Percentiles rank a stretch among this genome's conserved stretches.
These are phyloP conservation scores for Glyphotaelius pellucidus DNA, from an alignment of 2,888 invertebrate species.

Conservation along the genomic window DNA sequence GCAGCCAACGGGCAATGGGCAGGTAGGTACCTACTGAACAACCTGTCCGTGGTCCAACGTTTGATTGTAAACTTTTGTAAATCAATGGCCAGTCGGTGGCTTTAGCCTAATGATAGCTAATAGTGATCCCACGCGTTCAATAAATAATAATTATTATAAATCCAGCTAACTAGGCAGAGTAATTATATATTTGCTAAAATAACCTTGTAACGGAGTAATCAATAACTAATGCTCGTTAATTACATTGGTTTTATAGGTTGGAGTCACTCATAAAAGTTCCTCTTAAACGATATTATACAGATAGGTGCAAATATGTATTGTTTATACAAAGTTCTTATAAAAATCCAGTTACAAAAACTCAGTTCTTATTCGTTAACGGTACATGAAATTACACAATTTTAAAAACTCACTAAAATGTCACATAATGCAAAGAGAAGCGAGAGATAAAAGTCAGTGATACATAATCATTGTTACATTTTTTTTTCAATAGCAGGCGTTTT, in stretches of 20 bases:
- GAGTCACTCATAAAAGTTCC: background rate
- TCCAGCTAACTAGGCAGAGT: background rate
- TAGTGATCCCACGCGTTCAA: slow-evolving; percentile 39
- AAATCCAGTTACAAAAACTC: no score
- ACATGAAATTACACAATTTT: no score
- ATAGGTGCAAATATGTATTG: background rate
- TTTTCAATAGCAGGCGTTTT: no score
- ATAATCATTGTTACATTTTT: no score
- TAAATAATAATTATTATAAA: background rate
- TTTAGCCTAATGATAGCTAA: background rate
- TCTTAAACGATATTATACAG: background rate
- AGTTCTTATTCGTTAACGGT: no score
- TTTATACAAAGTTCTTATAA: no score
- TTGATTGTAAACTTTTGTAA: slow-evolving; percentile 38
- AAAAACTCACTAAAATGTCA: no score
- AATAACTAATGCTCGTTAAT: background rate
- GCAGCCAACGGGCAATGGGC: slow-evolving; percentile 34
- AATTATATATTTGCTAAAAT: background rate
- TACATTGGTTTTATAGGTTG: background rate
- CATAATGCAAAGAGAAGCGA: no score
- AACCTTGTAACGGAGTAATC: background rate
- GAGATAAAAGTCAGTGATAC: no score
- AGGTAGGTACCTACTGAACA: background rate
- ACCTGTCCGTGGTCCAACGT: slow-evolving; percentile 8
- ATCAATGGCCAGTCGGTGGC: slow-evolving; percentile 28